These are phyloP conservation scores for Anagyrus pseudococci DNA, from an alignment of 2,888 invertebrate species.

Conservation along the genomic window DNA sequence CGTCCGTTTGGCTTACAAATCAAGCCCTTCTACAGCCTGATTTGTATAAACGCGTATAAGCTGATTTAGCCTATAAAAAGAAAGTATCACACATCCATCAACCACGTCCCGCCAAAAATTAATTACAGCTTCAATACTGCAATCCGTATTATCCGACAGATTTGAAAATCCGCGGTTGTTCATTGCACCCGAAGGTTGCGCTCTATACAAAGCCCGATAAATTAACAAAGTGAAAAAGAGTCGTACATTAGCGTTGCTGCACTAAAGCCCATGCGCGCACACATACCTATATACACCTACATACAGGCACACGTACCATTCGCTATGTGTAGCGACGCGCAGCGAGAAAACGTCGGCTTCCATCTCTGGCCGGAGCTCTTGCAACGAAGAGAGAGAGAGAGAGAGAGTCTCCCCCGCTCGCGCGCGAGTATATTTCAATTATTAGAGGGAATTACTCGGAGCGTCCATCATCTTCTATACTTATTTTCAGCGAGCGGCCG, in stretches of 20 bases:
- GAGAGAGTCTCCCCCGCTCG: neutral
- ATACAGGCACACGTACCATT: neutral
- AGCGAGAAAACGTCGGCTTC: neutral
- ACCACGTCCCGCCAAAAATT: too few species aligned
- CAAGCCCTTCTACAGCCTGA: too few species aligned
- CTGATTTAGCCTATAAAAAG: too few species aligned
- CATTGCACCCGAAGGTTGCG: neutral
- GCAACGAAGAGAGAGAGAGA: too few species aligned
- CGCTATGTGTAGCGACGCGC: neutral
- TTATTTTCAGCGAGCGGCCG: constrained; percentile 56
- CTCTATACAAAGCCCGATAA: constrained; percentile 22
- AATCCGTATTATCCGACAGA: too few species aligned
- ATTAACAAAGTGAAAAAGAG: constrained; percentile 36
- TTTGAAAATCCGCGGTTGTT: neutral
- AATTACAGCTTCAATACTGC: too few species aligned
- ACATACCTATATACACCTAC: constrained; percentile 8
- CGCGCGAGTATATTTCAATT: constrained; percentile 60
- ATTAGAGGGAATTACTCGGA: constrained; percentile 62
- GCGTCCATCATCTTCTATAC: constrained; percentile 62
- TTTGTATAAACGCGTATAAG: too few species aligned
- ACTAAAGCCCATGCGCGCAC: constrained; percentile 26
- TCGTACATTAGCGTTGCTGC: constrained; percentile 20
- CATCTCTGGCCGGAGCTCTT: neutral
- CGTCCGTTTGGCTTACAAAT: too few species aligned
- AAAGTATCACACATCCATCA: too few species aligned